Evolutionary conservation across 2,113 vertebrate species (phyloP), one percentile per base, ranked within the genome.

Genomic region (Crotophaga sulcirostris): DNA sequence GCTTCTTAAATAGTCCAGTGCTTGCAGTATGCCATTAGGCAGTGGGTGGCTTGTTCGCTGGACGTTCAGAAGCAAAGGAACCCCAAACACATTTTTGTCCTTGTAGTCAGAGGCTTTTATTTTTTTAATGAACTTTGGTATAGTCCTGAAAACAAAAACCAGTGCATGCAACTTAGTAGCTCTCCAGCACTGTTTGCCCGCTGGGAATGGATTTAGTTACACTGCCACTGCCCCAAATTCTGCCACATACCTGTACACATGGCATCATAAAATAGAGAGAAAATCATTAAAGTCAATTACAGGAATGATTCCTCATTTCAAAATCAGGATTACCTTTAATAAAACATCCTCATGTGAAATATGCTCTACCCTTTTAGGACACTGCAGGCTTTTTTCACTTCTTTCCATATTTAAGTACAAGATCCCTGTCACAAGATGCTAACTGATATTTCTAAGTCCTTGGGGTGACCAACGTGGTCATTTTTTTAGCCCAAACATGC

Each of bases 81-180:
- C 98, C 24, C 98, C 98, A 94, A 99, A 99, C 75, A 99, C 98
- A 63, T 97, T 98, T 47, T 97, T 98, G 78, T 98, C 98, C 90
- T 98, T 98, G 84, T 98, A 96, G 84, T 98, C 98, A 8, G 90
- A 93, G 25, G 60, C 89, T 94, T 98, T 98, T 20, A 96, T 88
- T 93, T 98, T 99, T 93, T 97, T 98, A 42, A 91, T 98, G 16
- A 98, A 95, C 92, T 98, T 99, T 4, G 98, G 98, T 81, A 99
- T 97, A 20, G 98, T 98, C 99, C 99, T 99, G 87, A 56, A 95
- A 97, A 95, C 1, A 58, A 90, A 92, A 77, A 70, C 5, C 77
- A 51, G 69, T 23, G 18, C 36, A 59, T 49, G 52, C 56, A 86
- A 29, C 15, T 59, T 36, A 52, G 3, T 13, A 26, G 31, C 60